Percentiles rank a stretch among this genome's conserved stretches.
phyloP scores from a whole-genome alignment of 1,140 invertebrate species.

The Drosophila virilis region DNA sequence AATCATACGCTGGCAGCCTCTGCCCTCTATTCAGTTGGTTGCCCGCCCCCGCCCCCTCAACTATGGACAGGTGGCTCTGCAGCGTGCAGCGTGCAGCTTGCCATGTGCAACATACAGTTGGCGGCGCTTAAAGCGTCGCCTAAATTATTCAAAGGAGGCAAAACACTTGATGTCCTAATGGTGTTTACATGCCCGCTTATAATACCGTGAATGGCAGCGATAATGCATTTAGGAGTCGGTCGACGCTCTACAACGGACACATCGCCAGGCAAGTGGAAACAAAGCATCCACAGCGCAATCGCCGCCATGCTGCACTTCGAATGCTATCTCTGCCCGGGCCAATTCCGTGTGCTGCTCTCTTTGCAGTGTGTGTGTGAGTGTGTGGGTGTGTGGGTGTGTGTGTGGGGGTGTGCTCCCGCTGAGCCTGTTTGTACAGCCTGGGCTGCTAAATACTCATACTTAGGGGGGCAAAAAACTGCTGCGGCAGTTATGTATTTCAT shows the following conservation, averaged over 20 bases:
- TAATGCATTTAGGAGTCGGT: conserved; percentile 49
- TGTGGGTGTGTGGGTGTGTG: background rate
- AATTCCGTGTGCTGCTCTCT: conserved; percentile 4
- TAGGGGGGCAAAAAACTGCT: background rate
- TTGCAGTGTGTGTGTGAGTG: background rate
- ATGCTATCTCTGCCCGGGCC: conserved; percentile 9
- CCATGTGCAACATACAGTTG: conserved; percentile 15
- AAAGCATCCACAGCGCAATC: conserved; percentile 14
- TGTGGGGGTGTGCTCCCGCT: conserved; percentile 1
- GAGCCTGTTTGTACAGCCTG: conserved; percentile 16
- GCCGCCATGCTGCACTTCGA: conserved; percentile 7
- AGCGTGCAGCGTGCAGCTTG: conserved; percentile 2
- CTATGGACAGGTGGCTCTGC: conserved; percentile 1
- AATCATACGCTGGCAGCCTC: conserved; percentile 24
- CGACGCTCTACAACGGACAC: background rate
- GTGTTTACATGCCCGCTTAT: conserved; percentile 56
- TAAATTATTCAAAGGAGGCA: conserved; percentile 54
- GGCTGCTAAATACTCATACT: conserved; percentile 9
- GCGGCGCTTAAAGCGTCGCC: conserved; percentile 29
- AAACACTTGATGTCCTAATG: conserved; percentile 57
- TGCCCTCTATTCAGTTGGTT: background rate
- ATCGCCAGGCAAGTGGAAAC: conserved; percentile 3
- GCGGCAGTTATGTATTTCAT: background rate
- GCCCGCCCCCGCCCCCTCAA: background rate
- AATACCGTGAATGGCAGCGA: conserved; percentile 51